These are phyloP conservation scores for Scrobipalpa atriplicella DNA, from an alignment of 2,888 invertebrate species.

Conservation along the genomic window DNA sequence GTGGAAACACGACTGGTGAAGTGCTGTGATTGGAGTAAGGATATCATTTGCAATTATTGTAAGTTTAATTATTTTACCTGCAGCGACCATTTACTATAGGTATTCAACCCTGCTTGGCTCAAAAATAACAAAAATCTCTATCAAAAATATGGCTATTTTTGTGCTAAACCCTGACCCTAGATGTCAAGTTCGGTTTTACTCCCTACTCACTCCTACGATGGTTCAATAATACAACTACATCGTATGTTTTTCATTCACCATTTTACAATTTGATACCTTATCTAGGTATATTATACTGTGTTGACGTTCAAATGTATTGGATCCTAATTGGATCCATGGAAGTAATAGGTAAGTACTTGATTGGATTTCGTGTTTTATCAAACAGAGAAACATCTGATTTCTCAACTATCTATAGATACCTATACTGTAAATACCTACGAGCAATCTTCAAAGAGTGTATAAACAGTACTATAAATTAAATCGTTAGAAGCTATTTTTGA, in stretches of 20 bases:
- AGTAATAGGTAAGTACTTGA: neutral
- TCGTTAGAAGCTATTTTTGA: conserved; percentile 28
- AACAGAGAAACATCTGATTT: neutral
- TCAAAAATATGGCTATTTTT: too few species aligned
- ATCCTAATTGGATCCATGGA: too few species aligned
- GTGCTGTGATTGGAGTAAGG: conserved; percentile 29
- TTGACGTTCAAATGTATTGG: neutral
- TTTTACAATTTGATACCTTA: too few species aligned
- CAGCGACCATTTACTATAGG: neutral
- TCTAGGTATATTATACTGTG: too few species aligned
- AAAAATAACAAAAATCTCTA: too few species aligned
- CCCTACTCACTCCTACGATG: neutral
- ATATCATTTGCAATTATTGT: neutral
- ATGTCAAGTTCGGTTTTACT: conserved; percentile 5
- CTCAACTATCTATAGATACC: neutral
- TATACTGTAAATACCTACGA: neutral
- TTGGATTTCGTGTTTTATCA: too few species aligned
- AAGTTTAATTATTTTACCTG: conserved; percentile 3
- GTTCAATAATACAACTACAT: too few species aligned
- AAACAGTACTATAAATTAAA: neutral
- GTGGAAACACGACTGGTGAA: conserved; percentile 11
- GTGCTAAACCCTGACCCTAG: neutral
- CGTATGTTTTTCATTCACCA: too few species aligned
- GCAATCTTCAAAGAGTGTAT: neutral
- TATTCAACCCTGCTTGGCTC: neutral